Base-by-base conservation (phyloP, 2,797 vertebrate species). In the Hafferia zeledoni region DNA sequence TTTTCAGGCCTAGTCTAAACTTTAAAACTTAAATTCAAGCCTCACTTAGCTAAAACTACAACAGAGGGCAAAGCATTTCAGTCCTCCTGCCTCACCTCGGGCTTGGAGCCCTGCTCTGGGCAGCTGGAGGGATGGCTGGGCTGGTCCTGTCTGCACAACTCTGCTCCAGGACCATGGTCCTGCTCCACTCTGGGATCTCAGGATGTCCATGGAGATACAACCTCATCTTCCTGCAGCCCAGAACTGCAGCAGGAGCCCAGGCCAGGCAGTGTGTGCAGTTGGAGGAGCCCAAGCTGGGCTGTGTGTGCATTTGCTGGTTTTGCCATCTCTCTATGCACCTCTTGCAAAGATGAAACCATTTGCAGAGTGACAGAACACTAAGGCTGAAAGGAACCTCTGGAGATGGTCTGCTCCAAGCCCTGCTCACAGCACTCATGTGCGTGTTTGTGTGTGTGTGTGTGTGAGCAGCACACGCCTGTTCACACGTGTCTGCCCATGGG, bases 161-260 rank as follows among this genome's bases (percentile, higher is more conserved):
- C 28, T 7, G 0, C 27, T 18, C 43, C 44, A 39, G 44, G 33
- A 19, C 33, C 13, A 6, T 7, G 15, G 1, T 43, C 14, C 63
- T 75, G 76, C n/a, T 49, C 61, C 43, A 25, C 7, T 2, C 43
- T 60, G 53, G 53, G 39, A 63, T 27, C 57, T 28, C 20, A 18
- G 41, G n/a, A 53, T 59, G 53, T 6, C n/a, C 4, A 0, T 1
- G 1, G 50, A 64, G 65, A 19, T 3, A 2, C 0, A 2, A 30
- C 18, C 31, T 2, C 6, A 5, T 17, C 39, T 20, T 55, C 30
- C 30, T 8, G 6, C n/a, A 70, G 65, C 31, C 35, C 35, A 37
- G 33, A 16, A 25, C 4, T 59, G 56, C 24, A 37, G 23, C 56
- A 59, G 56, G 33, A 13, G 25, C 11, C 5, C 39, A 7, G 13